Conservation (phyloP, 2,888 invertebrate species). For the Tenthredo livida region DNA sequence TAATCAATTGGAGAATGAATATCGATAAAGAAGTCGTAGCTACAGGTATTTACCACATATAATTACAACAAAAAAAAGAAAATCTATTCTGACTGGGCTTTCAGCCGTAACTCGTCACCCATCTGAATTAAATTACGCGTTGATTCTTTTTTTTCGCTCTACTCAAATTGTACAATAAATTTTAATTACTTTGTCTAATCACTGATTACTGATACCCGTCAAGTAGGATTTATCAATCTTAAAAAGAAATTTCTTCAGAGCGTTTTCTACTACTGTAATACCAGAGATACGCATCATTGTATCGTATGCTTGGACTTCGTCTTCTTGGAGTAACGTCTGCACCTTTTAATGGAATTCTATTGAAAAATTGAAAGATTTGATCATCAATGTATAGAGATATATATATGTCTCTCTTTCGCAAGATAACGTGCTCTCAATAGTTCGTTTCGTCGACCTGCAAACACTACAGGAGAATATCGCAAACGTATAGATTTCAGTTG, state of each 20-base stretch:
- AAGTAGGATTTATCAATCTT: neutral
- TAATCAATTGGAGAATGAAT: slow-evolving; percentile 15
- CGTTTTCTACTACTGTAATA: neutral
- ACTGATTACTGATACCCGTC: neutral
- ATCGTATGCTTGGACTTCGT: neutral
- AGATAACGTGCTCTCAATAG: too few species aligned
- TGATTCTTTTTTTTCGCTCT: neutral
- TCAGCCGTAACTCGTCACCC: neutral
- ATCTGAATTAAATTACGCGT: neutral
- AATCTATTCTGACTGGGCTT: neutral
- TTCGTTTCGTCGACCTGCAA: neutral
- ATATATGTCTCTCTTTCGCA: too few species aligned
- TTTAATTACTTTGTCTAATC: neutral
- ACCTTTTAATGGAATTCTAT: neutral
- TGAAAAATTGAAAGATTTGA: neutral
- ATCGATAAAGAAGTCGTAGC: slow-evolving; percentile 2
- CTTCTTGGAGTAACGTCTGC: too few species aligned
- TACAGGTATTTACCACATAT: slow-evolving; percentile 18
- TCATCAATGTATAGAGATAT: neutral
- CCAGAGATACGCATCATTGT: neutral
- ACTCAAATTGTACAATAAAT: neutral
- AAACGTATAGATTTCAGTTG: neutral
- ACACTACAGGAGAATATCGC: neutral
- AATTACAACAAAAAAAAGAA: neutral
- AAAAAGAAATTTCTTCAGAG: neutral